Base-by-base conservation (phyloP, 2,113 vertebrate genomes). In the Saccopteryx bilineata region DNA sequence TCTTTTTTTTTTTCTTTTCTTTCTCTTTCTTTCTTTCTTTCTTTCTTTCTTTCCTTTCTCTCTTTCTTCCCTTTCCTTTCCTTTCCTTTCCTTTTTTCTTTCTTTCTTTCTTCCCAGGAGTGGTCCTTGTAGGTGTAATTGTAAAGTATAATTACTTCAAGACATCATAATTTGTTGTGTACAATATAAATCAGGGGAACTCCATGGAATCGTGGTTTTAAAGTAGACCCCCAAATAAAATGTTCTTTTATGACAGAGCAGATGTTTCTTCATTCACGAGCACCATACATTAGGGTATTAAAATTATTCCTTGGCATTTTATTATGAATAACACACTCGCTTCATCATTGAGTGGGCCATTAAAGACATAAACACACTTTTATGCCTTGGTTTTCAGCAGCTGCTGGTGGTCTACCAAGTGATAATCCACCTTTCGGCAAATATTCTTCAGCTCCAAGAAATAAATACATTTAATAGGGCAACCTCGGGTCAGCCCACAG, bases 311-410 rank as follows among this genome's bases (percentile, higher is more conserved):
- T 98, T 97, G 97, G 97, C 98, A 97, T 98, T 98, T 98, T 98
- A 98, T 98, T 98, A 98, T 97, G 98, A 99, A 99, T 99, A 99
- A 98, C 98, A 98, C 98, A 97, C 98, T 99, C 97, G 95, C 97
- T 98, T 96, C 96, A 7, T 99, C 98, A 98, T 99, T 99, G 98
- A 98, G 98, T 98, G 98, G 97, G 98, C 99, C 99, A 99, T 99
- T 99, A 99, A 99, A 99, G 98, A 98, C 98, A 98, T 98, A 98
- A 99, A 99, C 96, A 98, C 99, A 98, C 97, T 98, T 98, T 99
- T 99, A 99, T 98, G 97, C 97, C 94, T 95, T 58, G 96, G 97
- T 98, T 99, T 99, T 99, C 98, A 99, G 97, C 98, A 98, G 97
- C 98, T 99, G 98, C 98, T 98, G 99, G 98, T 99, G 99, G 98